phyloP scores from a whole-genome alignment of 2,888 invertebrate genomes.

The Callimorpha dominula region DNA sequence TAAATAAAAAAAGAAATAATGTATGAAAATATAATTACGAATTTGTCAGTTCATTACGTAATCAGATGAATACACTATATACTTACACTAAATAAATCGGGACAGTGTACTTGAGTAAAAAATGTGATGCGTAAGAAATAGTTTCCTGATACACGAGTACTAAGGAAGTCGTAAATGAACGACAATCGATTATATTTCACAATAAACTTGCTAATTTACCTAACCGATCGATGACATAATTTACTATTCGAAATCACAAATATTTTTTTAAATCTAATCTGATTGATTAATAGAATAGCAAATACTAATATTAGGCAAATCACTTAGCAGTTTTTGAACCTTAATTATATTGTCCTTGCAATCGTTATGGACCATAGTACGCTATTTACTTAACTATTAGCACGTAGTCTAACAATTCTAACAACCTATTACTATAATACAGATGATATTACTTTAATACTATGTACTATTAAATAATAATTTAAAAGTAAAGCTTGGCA shows the following conservation, averaged over 20 bases:
- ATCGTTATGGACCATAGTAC: neutral
- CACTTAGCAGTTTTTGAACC: slow-evolving; percentile 3
- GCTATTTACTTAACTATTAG: slow-evolving; percentile 1
- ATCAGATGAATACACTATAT: too few relatives aligned
- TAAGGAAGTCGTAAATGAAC: slow-evolving; percentile 5
- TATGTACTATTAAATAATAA: neutral
- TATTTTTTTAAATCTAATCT: slow-evolving; percentile 1
- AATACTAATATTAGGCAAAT: slow-evolving; percentile 10
- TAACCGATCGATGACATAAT: slow-evolving; percentile 7
- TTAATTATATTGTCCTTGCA: neutral
- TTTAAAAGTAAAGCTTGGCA: neutral
- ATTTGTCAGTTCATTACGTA: too few relatives aligned
- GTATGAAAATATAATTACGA: too few relatives aligned
- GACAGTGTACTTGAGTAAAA: too few relatives aligned
- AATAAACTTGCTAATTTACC: slow-evolving; percentile 9
- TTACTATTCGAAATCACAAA: slow-evolving; percentile 10
- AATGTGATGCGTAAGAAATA: neutral
- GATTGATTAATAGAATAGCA: slow-evolving; percentile 7
- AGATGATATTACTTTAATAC: neutral
- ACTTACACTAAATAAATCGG: too few relatives aligned
- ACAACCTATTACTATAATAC: neutral
- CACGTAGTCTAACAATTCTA: neutral
- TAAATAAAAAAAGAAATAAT: too few relatives aligned
- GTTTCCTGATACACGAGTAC: neutral
- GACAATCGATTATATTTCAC: slow-evolving; percentile 10